Evolutionary conservation across 2,113 vertebrate genomes (phyloP).

Genomic region (Columba janthina): DNA sequence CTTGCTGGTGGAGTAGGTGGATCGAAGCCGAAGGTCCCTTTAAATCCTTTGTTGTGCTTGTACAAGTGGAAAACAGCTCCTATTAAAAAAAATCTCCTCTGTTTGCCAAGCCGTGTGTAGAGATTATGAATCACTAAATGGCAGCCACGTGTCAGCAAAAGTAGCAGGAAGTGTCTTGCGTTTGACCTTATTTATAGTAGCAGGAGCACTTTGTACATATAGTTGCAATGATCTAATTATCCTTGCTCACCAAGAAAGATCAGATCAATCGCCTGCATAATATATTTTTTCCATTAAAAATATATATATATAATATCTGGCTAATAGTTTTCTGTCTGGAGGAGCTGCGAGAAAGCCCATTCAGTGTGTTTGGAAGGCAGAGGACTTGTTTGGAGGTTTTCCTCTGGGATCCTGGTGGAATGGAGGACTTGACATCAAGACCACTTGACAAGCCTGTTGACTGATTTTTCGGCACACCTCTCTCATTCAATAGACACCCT

Average conservation of each 20-base stretch:
- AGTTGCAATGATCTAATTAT: background rate
- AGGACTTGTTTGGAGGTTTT: background rate
- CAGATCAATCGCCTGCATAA: background rate
- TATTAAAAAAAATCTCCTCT: background rate
- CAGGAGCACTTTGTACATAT: background rate
- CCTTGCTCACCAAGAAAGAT: background rate
- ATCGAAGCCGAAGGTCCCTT: background rate
- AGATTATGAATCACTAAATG: conserved; percentile 58
- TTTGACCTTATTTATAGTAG: conserved; percentile 61
- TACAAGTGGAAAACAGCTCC: conserved; percentile 45
- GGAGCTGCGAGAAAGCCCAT: background rate
- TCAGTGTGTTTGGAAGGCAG: background rate
- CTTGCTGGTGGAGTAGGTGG: background rate
- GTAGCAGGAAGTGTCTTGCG: conserved; percentile 58
- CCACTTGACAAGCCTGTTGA: background rate
- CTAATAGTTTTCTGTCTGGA: background rate
- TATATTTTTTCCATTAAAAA: background rate
- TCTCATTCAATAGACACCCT: background rate
- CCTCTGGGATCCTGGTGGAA: background rate
- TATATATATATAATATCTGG: background rate
- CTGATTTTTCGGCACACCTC: background rate
- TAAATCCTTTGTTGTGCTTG: conserved; percentile 59
- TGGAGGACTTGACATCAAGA: background rate
- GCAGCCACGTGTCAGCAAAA: conserved; percentile 66
- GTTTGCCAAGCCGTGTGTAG: conserved; percentile 62